A percentile compares a stretch with the other conserved stretches of the same genome.
Conservation (phyloP, 1,140 invertebrate genomes). For the Bombus confusus region DNA sequence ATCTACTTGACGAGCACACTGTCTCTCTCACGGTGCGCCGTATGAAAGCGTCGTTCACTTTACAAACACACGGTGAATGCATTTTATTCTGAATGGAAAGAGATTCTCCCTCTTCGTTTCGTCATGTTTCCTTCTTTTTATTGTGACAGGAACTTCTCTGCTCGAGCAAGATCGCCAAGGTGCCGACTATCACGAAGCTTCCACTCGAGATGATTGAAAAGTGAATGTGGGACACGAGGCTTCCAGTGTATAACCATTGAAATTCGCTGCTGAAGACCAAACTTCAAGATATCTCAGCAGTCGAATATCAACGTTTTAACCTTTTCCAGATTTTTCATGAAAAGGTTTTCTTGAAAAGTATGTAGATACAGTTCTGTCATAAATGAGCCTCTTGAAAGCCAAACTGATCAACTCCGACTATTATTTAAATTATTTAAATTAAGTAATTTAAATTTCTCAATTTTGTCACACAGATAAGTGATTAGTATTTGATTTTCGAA, state of each 20-base stretch:
- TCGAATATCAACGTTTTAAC: background rate
- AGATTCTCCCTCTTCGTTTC: background rate
- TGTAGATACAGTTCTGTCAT: background rate
- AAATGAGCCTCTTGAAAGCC: background rate
- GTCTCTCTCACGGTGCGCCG: background rate
- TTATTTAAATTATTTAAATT: too few species aligned
- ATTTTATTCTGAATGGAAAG: slow-evolving; percentile 27
- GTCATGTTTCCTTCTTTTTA: background rate
- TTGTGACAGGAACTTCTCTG: slow-evolving; percentile 1
- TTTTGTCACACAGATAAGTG: too few species aligned
- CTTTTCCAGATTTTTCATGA: background rate
- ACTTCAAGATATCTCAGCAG: background rate
- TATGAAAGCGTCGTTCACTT: slow-evolving; percentile 17
- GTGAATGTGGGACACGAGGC: slow-evolving; percentile 14
- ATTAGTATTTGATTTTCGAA: too few species aligned
- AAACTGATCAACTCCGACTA: background rate
- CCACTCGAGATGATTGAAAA: background rate
- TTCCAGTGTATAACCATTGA: background rate
- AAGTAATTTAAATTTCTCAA: too few species aligned
- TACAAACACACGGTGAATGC: slow-evolving; percentile 38
- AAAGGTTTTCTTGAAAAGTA: too few species aligned
- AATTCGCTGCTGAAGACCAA: background rate
- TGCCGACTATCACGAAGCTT: background rate
- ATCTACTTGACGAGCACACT: background rate
- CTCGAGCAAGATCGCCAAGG: background rate